Percentiles rank a stretch among this genome's conserved stretches.
These are phyloP conservation scores for Microdon myrmicae DNA, from an alignment of 2,888 invertebrate species.

Conservation along the genomic window DNA sequence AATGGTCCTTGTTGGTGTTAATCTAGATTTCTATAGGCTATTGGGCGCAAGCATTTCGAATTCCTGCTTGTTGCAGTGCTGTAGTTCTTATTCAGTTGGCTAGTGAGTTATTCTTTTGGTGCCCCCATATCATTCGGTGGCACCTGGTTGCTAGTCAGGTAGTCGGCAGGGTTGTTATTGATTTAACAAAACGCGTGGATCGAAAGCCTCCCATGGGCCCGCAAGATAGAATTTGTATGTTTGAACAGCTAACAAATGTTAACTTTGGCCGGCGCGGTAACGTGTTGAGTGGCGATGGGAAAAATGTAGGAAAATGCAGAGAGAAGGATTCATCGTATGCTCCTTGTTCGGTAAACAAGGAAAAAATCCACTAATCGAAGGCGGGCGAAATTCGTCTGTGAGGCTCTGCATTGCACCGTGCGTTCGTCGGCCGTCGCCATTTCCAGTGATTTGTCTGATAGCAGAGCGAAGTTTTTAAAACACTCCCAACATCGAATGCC, in stretches of 20 bases:
- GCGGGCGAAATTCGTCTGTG: constrained; percentile 1
- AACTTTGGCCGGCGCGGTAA: constrained; percentile 8
- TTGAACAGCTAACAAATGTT: constrained; percentile 16
- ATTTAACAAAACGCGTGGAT: constrained; percentile 39
- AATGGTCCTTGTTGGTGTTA: constrained; percentile 47
- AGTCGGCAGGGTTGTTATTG: constrained; percentile 41
- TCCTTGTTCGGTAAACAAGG: too few relatives aligned
- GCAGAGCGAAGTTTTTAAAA: constrained; percentile 8
- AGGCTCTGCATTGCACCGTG: constrained; percentile 1
- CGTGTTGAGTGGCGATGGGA: neutral
- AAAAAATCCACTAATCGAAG: too few relatives aligned
- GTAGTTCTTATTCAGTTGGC: neutral
- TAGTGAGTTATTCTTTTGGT: neutral
- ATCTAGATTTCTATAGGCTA: constrained; percentile 47
- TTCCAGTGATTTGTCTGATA: neutral
- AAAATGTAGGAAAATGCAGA: constrained; percentile 3
- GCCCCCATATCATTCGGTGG: constrained; percentile 1
- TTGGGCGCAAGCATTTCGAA: constrained; percentile 20
- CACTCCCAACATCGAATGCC: constrained; percentile 28
- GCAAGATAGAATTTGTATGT: constrained; percentile 12
- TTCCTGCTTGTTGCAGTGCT: neutral
- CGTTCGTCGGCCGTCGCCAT: constrained; percentile 1
- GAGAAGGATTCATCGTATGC: constrained; percentile 5
- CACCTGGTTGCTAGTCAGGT: too few relatives aligned
- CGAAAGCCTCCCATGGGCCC: constrained; percentile 1